Conservation (phyloP, 2,113 vertebrate genomes). For the Petaurus breviceps region DNA sequence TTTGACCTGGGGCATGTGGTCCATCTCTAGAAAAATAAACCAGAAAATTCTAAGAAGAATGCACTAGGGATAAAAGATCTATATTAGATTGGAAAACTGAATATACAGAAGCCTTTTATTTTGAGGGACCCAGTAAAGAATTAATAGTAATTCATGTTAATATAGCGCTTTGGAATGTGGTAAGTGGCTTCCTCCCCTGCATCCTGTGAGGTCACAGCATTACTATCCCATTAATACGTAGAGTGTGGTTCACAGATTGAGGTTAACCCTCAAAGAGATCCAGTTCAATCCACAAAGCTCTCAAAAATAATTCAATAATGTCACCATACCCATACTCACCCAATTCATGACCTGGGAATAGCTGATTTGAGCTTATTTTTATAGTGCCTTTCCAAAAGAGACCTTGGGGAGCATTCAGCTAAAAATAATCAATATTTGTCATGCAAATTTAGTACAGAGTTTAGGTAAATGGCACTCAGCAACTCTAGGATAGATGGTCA, state of each 20-base stretch:
- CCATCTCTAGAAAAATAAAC: too few species aligned
- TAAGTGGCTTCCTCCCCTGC: not conserved
- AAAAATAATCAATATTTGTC: not conserved
- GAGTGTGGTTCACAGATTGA: not conserved
- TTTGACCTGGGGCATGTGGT: too few species aligned
- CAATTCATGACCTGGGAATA: not conserved
- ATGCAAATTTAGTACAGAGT: not conserved
- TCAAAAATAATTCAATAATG: not conserved
- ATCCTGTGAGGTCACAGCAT: not conserved
- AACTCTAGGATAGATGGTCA: not conserved
- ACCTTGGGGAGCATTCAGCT: not conserved
- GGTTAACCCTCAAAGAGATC: not conserved
- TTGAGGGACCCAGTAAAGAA: not conserved
- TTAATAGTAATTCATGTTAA: not conserved
- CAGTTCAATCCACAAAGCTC: not conserved
- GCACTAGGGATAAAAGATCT: not conserved
- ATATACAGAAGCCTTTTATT: not conserved
- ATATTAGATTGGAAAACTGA: not conserved
- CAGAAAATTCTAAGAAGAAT: not conserved
- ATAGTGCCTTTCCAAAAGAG: not conserved
- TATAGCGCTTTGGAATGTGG: not conserved
- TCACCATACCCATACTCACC: not conserved
- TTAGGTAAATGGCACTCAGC: not conserved
- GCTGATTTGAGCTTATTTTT: not conserved
- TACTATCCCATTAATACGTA: not conserved